phyloP scores from a whole-genome alignment of 2,113 vertebrate species.

The Silurus glanis region DNA sequence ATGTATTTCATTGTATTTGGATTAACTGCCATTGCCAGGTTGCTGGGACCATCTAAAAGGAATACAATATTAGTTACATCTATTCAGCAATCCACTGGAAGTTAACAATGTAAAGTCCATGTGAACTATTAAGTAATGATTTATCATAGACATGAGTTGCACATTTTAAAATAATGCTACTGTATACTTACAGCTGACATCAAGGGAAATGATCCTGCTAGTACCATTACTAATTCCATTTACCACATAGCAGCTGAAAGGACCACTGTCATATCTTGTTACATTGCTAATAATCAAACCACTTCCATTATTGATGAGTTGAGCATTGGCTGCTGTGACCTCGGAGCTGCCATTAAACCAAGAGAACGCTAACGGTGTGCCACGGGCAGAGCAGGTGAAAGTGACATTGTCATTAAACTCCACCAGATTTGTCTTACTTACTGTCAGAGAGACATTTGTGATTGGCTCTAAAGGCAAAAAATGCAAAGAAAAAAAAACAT shows the following conservation, averaged over 20 bases:
- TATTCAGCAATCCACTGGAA: neutral
- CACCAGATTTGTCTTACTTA: slow-evolving; percentile 56
- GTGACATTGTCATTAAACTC: slow-evolving; percentile 67
- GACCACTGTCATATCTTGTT: slow-evolving; percentile 60
- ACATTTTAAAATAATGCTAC: neutral
- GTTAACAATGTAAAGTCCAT: neutral
- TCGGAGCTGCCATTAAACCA: slow-evolving; percentile 60
- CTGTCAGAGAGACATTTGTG: slow-evolving; percentile 56
- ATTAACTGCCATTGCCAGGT: slow-evolving; percentile 41
- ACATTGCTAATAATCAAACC: slow-evolving; percentile 59
- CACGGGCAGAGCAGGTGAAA: slow-evolving; percentile 60
- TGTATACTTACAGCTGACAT: slow-evolving; percentile 69
- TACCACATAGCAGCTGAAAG: slow-evolving; percentile 60
- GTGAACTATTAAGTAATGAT: neutral
- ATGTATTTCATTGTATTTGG: slow-evolving; percentile 42
- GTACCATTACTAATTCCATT: slow-evolving; percentile 60
- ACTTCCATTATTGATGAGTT: slow-evolving; percentile 46
- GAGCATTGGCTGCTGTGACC: slow-evolving; percentile 31
- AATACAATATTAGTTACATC: neutral
- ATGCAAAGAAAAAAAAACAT: slow-evolving; percentile 2
- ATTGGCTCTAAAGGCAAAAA: slow-evolving; percentile 60
- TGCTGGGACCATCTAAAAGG: slow-evolving; percentile 67
- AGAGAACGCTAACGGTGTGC: slow-evolving; percentile 54
- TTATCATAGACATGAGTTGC: neutral
- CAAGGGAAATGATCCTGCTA: slow-evolving; percentile 55